phyloP scores from a whole-genome alignment of 2,888 invertebrate genomes.

The Campoplex nolae region DNA sequence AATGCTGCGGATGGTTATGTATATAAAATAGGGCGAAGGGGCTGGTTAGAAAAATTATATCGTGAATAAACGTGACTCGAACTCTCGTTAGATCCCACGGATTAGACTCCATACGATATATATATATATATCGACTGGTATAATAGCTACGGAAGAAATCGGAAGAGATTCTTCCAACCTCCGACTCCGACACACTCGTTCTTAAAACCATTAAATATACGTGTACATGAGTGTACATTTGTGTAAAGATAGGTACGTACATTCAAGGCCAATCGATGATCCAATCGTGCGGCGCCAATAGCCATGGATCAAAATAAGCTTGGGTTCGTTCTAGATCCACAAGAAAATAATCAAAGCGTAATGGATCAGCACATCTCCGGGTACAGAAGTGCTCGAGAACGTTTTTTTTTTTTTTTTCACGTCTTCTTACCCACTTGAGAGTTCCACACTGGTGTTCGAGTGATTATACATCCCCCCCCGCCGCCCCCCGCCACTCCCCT shows the following conservation, averaged over 20 bases:
- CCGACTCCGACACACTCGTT: constrained; percentile 1
- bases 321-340: constrained; percentile 37
- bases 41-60: constrained; percentile 33
- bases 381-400: constrained; percentile 15
- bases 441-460: constrained; percentile 10
- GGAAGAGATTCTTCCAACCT: constrained; percentile 15
- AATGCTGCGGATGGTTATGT: constrained; percentile 7
- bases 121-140: constrained; percentile 27
- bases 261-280: constrained; percentile 60
- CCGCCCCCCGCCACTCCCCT: not conserved
- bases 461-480: constrained; percentile 33
- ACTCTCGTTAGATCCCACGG: constrained; percentile 32
- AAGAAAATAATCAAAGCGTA: constrained; percentile 66
- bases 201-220: not conserved
- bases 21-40: constrained; percentile 29
- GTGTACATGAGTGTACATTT: not conserved
- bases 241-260: not conserved
- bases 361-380: constrained; percentile 54
- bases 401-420: not conserved
- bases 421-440: constrained; percentile 39
- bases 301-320: constrained; percentile 63
- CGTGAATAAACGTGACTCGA: constrained; percentile 52
- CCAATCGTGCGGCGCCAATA: constrained; percentile 60
- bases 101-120: constrained; percentile 12
- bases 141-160: constrained; percentile 52